phyloP scores from a whole-genome alignment of 2,797 vertebrate species.

The Paratrypauchen microcephalus region DNA sequence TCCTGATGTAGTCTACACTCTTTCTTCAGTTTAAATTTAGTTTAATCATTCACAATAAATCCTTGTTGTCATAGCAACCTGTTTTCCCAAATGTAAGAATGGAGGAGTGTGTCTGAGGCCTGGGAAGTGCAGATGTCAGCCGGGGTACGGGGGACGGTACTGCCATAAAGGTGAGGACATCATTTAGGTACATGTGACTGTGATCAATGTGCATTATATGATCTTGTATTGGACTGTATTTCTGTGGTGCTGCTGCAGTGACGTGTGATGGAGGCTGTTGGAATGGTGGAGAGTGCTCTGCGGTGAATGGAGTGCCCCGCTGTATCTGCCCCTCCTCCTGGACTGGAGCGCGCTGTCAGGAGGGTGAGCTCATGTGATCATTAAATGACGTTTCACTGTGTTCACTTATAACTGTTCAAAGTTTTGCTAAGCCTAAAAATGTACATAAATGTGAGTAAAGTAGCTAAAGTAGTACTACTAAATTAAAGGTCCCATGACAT shows the following conservation, averaged over 20 bases:
- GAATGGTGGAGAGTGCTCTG: constrained; percentile 84
- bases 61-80: constrained; percentile 73
- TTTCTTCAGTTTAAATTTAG: neutral
- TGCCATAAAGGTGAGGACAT: constrained; percentile 80
- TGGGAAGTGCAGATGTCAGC: constrained; percentile 85
- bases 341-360: constrained; percentile 85
- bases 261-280: constrained; percentile 84
- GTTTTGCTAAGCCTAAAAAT: too few relatives aligned
- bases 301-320: constrained; percentile 80
- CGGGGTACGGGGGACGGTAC: constrained; percentile 83
- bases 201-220: too few relatives aligned
- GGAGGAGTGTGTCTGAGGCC: constrained; percentile 84
- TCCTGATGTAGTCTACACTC: neutral
- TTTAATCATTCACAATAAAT: neutral
- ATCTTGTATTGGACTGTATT: too few relatives aligned
- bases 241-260: constrained; percentile 59
- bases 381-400: too few relatives aligned
- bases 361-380: constrained; percentile 66
- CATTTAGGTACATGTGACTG: too few relatives aligned
- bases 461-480: too few relatives aligned
- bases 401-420: too few relatives aligned
- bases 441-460: too few relatives aligned
- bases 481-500: too few relatives aligned
- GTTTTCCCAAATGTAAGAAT: constrained; percentile 89
- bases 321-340: constrained; percentile 86